Evolutionary conservation across 2,113 vertebrate genomes (phyloP), one percentile per base, ranked within the genome.

Genomic region (Tamias sibiricus): DNA sequence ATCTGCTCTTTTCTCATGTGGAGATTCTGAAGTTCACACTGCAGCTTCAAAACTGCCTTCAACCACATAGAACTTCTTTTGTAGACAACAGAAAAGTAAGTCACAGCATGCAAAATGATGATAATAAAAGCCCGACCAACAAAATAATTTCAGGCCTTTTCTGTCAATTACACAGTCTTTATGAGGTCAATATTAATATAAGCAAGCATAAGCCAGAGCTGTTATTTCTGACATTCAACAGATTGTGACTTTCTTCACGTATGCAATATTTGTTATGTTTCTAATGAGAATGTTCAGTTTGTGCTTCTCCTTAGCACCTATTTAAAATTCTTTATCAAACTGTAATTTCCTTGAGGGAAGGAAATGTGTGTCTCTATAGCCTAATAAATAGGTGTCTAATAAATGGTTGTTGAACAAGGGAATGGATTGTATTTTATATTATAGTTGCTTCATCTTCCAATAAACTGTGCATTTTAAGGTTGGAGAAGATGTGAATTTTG

Each of bases 241-340:
- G 92, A 91, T 95, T 49, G 66, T 24, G 87, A 44, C 66, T 97
- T 94, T 93, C 94, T 92, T 95, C 88, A 91, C 30, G 30, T 82
- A 66, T 81, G 64, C 52, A 54, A 6, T 40, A 52, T 49, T 80
- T 72, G 40, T 76, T 95, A 96, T 79, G 59, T 81, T 95, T 96
- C 94, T 87, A 94, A 96, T 93, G 88, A 92, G 96, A 95, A 84
- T 80, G 75, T 90, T 84, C 72, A 72, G 77, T 77, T 95, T 97
- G 86, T 91, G 87, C 77, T 97, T 97, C 92, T 94, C 91, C 76
- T 96, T 96, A 96, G 90, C 83, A 97, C 66, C 80, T 97, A 91
- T 95, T 95, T 95, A 93, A 97, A 96, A 81, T 95, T 96, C 84
- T 74, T 97, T 93, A 96, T 95, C 86, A 97, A 94, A 97, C 52